Base-by-base conservation (phyloP, 1,140 invertebrate genomes). In the Ericerus pela region DNA sequence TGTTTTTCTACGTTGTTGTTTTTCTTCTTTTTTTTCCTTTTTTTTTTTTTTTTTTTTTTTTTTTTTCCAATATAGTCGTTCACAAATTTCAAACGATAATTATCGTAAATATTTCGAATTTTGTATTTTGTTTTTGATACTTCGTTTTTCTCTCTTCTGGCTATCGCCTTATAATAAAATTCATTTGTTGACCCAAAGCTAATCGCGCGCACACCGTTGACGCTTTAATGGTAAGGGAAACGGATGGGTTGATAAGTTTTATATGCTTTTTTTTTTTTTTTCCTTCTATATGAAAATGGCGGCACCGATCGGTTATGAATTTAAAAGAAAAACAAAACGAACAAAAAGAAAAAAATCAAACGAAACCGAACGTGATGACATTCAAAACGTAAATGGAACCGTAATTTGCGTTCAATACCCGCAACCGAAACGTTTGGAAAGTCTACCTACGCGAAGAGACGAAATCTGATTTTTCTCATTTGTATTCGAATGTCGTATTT, bases 301-400 rank as follows among this genome's bases (percentile, higher is more conserved):
- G 10, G 41, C 37, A 41, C 37, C 37, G n/a, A 8, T 16, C 37
- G 14, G 20, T 4, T 38, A 38, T 47, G 41, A 47, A 47, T 47
- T 22, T 47, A 14, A 38, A 38, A n/a, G n/a, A n/a, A n/a, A n/a
- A n/a, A n/a, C n/a, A n/a, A n/a, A n/a, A n/a, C n/a, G n/a, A n/a
- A n/a, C n/a, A n/a, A n/a, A n/a, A n/a, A n/a, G n/a, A n/a, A n/a
- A 38, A 47, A 47, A 47, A 14, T 24, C 8, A 38, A 47, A 47
- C 41, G 41, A 47, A 47, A 47, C 20, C 20, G 41, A 47, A 47
- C 41, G 41, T 47, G 41, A 47, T 47, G 41, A 47, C 41, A 47
- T 47, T 47, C 41, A 22, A 22, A 47, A 47, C 10, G 20, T 47
- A 47, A 22, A 47, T 47, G 41, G 41, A 47, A 47, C 41, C 14